Conservation (phyloP, 2,888 invertebrate species). For the Caenorhabditis plicata region DNA sequence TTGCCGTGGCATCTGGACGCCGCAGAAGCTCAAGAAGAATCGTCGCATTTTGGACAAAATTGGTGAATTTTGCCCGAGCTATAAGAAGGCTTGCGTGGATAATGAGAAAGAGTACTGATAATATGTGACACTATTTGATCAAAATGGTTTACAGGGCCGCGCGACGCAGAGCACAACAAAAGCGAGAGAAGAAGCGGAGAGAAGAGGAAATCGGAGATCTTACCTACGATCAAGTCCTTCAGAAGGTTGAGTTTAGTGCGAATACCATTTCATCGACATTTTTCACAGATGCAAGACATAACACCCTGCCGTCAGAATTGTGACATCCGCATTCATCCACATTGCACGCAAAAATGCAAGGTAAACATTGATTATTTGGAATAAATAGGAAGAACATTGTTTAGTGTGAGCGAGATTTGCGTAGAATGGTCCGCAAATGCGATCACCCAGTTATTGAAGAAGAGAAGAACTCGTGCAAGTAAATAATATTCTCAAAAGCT, state of each 20-base stretch:
- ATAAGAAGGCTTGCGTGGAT: too few relatives aligned
- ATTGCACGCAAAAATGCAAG: conserved; percentile 42
- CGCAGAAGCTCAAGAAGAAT: conserved; percentile 26
- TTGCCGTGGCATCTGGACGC: conserved; percentile 38
- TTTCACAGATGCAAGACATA: conserved; percentile 30
- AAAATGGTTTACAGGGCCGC: too few relatives aligned
- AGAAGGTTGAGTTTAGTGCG: conserved; percentile 10
- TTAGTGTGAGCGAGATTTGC: conserved; percentile 31
- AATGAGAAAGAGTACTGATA: too few relatives aligned
- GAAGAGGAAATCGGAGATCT: conserved; percentile 16
- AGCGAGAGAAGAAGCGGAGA: conserved; percentile 17
- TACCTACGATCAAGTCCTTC: conserved; percentile 22
- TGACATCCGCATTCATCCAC: conserved; percentile 16
- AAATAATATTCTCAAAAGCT: too few relatives aligned
- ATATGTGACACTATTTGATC: too few relatives aligned
- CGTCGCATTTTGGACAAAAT: conserved; percentile 25
- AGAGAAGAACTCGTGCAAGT: conserved; percentile 31
- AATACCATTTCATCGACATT: background rate
- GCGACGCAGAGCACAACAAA: background rate
- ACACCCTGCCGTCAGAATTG: conserved; percentile 40
- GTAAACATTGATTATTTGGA: conserved; percentile 3
- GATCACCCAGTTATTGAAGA: conserved; percentile 16
- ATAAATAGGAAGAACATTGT: background rate
- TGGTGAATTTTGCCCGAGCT: conserved; percentile 32
- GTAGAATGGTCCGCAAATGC: conserved; percentile 27